Conservation (phyloP, 2,113 vertebrate genomes). For the Sciurus niger region DNA sequence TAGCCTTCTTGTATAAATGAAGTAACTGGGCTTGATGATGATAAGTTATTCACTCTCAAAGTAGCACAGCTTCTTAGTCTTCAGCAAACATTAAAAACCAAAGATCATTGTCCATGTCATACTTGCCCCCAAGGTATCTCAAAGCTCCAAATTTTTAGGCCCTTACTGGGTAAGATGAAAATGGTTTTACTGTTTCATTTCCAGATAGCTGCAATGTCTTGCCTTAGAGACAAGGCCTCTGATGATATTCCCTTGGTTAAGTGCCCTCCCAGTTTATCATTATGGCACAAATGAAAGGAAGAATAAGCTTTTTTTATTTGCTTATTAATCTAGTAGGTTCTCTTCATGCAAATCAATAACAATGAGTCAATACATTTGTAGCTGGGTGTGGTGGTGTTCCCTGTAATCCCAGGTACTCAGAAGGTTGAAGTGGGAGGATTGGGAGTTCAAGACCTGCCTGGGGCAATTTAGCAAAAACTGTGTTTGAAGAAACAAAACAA, state of each 20-base stretch:
- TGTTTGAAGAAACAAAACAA: no score
- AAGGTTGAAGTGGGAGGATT: no score
- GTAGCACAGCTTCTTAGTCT: background rate
- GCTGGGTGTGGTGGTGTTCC: no score
- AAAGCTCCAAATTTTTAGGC: background rate
- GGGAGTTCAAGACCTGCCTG: no score
- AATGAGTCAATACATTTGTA: background rate
- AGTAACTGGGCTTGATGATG: background rate
- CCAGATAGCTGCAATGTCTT: background rate
- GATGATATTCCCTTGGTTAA: background rate
- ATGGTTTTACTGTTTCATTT: background rate
- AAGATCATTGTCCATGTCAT: background rate
- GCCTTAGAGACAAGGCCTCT: background rate
- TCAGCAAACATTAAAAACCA: background rate
- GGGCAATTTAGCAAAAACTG: no score
- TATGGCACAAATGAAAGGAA: background rate
- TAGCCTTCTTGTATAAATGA: constrained; percentile 6
- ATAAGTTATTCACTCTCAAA: background rate
- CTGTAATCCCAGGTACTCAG: no score
- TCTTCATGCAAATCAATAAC: background rate
- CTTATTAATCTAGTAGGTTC: background rate
- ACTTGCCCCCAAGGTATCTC: background rate
- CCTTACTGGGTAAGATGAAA: background rate
- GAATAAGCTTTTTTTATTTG: background rate
- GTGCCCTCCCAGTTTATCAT: background rate